Evolutionary conservation across 2,113 vertebrate genomes (phyloP).

Genomic region (Rhegmatorhina hoffmannsi): DNA sequence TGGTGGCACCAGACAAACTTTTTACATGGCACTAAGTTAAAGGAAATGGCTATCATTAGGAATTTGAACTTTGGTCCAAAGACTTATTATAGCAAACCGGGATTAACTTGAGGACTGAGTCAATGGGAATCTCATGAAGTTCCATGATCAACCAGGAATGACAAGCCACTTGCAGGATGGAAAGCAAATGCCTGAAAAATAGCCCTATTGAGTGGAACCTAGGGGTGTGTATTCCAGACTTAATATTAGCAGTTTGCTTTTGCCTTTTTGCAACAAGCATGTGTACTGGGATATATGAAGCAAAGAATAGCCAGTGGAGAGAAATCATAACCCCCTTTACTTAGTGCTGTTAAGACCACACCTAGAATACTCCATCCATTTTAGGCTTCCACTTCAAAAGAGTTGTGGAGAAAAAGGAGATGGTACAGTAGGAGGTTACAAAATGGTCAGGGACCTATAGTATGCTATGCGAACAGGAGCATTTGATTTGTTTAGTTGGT

Average conservation of each 20-base stretch:
- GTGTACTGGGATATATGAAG: neutral
- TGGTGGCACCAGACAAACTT: neutral
- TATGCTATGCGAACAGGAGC: neutral
- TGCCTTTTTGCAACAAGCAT: neutral
- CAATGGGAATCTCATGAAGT: neutral
- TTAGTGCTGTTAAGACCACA: neutral
- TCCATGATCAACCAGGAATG: neutral
- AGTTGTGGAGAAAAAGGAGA: neutral
- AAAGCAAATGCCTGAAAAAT: neutral
- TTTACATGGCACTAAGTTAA: neutral
- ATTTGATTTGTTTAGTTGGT: neutral
- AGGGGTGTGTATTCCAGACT: neutral
- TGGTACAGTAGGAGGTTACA: neutral
- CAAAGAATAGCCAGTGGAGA: neutral
- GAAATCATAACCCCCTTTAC: neutral
- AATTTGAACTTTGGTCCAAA: neutral
- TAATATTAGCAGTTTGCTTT: neutral
- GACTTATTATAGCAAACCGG: neutral
- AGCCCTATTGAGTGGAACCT: neutral
- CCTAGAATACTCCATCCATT: neutral
- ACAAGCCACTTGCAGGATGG: neutral
- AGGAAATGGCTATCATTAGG: neutral
- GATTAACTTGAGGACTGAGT: neutral
- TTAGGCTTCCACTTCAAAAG: neutral
- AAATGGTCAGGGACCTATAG: neutral